A percentile compares a stretch with the other conserved stretches of the same genome.
These are phyloP conservation scores for Hydropsyche tenuis DNA, from an alignment of 1,140 invertebrate genomes.

Conservation along the genomic window DNA sequence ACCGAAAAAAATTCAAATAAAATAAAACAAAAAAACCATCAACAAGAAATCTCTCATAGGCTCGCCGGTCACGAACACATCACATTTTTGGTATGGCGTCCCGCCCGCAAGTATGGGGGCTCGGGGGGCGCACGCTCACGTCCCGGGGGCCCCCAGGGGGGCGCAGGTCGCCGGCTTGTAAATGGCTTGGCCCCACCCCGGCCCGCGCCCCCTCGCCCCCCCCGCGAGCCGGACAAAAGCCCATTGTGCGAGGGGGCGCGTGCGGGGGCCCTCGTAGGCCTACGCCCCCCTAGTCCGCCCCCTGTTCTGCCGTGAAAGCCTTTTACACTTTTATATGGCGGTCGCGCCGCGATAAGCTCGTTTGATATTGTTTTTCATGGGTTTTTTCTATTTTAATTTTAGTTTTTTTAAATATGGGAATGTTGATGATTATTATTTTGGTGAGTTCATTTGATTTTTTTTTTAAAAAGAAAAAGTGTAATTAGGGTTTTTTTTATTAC, in stretches of 20 bases:
- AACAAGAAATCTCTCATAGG: conserved; percentile 20
- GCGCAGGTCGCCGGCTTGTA: conserved; percentile 34
- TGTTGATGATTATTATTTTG: too few relatives aligned
- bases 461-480: too few relatives aligned
- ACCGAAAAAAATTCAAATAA: too few relatives aligned
- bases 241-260: conserved; percentile 34
- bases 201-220: neutral
- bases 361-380: neutral
- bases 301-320: conserved; percentile 32
- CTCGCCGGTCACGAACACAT: conserved; percentile 21
- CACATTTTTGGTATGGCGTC: neutral
- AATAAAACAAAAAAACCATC: neutral
- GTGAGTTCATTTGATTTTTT: too few relatives aligned
- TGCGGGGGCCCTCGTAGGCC: neutral
- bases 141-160: neutral
- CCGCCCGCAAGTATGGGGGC: neutral
- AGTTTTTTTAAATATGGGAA: neutral
- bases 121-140: neutral
- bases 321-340: conserved; percentile 44
- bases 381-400: too few relatives aligned
- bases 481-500: too few relatives aligned
- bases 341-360: conserved; percentile 25
- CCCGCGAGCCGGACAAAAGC: conserved; percentile 37
- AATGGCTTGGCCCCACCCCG: conserved; percentile 35
- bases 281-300: neutral